Base-by-base conservation (phyloP, 2,113 vertebrate genomes). In the Aphelocoma coerulescens region DNA sequence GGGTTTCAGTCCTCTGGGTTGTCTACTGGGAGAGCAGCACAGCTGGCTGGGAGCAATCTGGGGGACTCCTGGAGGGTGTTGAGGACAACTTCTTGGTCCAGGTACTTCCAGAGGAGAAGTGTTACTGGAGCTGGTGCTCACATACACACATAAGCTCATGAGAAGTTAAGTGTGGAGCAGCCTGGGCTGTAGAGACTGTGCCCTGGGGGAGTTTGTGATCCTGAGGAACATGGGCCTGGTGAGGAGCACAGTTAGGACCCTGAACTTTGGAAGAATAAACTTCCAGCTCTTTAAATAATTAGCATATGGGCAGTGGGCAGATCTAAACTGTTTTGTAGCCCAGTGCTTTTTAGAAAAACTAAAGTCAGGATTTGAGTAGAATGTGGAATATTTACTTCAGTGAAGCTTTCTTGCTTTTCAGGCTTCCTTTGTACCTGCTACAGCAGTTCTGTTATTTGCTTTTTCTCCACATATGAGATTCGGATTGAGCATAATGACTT, bases 361-460 rank as follows among this genome's bases (percentile, higher is more conserved):
- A 23, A 69, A 75, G n/a, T 11, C 44, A 61, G 13, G 28, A 19
- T 69, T 66, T 71, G 28, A 41, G 51, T 63, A 69, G 58, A 79
- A 24, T 33, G 51, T 17, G 49, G 35, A n/a, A 81, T 5, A 1
- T 69, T 80, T 77, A 33, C 37, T 69, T 84, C 69, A 78, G 33
- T 77, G 48, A 89, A 87, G 13, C 21, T 85, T 91, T 75, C 65
- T 87, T 81, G 33, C 20, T 85, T 78, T 85, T 62, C 61, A 85
- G 59, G 8, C 16, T 78, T 81, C 19, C 58, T 33, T 82, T 81
- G 15, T 32, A 43, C 21, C 20, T 68, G 30, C 30, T 57, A 16
- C 48, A 79, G 66, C 23, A 65, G 11, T 43, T 65, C 44, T 57
- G 9, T 68, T 79, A 51, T 46, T 88, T 85, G 23, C 18, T 76